These are phyloP conservation scores for Arctopsyche grandis DNA, from an alignment of 1,140 invertebrate species.

Conservation along the genomic window DNA sequence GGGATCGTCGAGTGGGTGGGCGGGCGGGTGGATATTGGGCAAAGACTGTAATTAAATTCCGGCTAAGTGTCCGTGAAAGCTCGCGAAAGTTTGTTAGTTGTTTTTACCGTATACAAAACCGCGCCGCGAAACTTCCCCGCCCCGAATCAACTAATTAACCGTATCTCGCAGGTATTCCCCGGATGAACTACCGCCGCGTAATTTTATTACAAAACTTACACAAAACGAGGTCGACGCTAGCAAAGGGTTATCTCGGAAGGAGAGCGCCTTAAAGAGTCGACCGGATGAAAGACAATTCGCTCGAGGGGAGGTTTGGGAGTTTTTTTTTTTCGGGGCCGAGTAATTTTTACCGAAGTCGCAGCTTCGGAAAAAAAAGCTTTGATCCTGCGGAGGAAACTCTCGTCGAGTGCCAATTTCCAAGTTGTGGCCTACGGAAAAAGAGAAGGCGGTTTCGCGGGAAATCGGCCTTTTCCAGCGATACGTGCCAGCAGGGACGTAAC, in stretches of 20 bases:
- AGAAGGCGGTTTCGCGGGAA: background rate
- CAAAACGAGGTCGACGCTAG: background rate
- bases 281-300: slow-evolving; percentile 14
- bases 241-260: slow-evolving; percentile 6
- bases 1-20: too few relatives aligned
- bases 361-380: background rate
- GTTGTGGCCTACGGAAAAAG: background rate
- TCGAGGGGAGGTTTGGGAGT: too few relatives aligned
- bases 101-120: slow-evolving; percentile 39
- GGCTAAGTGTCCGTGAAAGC: slow-evolving; percentile 39
- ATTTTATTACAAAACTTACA: slow-evolving; percentile 37
- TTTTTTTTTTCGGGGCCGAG: too few relatives aligned
- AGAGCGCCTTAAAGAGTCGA: background rate
- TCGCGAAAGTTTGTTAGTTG: slow-evolving; percentile 37
- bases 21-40: background rate
- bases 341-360: too few relatives aligned
- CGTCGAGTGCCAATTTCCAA: background rate
- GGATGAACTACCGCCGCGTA: slow-evolving; percentile 37
- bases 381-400: background rate
- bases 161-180: slow-evolving; percentile 37
- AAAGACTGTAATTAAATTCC: slow-evolving; percentile 37
- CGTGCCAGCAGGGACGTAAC: too few relatives aligned
- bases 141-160: slow-evolving; percentile 41
- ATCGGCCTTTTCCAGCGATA: too few relatives aligned
- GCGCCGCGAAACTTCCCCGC: slow-evolving; percentile 13